These are phyloP conservation scores for Zele albiditarsus DNA, from an alignment of 2,888 invertebrate species.

Conservation along the genomic window DNA sequence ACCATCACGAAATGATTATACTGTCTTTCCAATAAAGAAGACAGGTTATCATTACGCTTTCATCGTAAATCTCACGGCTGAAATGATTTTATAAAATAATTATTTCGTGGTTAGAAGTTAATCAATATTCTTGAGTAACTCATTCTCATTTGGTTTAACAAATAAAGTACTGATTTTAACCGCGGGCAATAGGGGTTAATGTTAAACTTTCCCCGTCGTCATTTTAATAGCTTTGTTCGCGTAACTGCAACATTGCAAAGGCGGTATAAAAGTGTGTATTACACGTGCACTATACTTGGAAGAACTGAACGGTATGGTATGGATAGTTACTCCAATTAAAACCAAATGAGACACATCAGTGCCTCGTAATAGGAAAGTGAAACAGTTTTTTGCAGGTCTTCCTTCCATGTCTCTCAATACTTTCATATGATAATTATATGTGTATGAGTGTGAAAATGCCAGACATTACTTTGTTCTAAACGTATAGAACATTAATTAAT, in stretches of 20 bases:
- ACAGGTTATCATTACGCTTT: background rate
- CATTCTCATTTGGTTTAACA: background rate
- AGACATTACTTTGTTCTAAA: no score
- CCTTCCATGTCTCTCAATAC: background rate
- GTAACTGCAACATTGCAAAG: constrained; percentile 59
- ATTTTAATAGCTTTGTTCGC: constrained; percentile 63
- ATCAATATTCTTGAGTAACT: constrained; percentile 4
- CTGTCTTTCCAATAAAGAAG: background rate
- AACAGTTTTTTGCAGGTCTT: background rate
- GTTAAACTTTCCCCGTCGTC: constrained; percentile 50
- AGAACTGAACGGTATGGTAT: background rate
- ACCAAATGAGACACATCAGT: constrained; percentile 24
- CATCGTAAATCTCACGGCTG: background rate
- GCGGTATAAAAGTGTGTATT: constrained; percentile 46
- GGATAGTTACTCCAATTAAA: constrained; percentile 30
- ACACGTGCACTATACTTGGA: constrained; percentile 1
- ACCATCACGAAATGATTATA: background rate
- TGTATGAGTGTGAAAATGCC: no score
- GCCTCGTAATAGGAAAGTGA: background rate
- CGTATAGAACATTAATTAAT: no score
- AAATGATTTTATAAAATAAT: background rate
- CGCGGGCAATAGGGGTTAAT: constrained; percentile 1
- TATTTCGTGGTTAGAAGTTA: background rate
- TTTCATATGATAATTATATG: background rate
- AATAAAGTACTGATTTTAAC: constrained; percentile 18